phyloP scores from a whole-genome alignment of 1,140 invertebrate species.

The Meloidogyne chitwoodi region DNA sequence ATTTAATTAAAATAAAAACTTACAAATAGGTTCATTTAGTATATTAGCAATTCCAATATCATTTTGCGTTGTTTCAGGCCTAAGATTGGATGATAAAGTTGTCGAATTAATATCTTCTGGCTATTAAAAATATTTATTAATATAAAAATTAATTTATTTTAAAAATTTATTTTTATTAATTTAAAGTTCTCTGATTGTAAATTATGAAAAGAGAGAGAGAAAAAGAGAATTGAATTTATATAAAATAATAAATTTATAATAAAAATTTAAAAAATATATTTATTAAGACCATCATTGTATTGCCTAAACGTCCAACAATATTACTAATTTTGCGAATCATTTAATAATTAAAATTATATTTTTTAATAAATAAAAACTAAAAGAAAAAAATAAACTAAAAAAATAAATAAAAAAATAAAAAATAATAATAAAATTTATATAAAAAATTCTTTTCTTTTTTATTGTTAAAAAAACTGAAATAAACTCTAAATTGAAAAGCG shows the following conservation, averaged over 20 bases:
- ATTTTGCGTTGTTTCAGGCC: slow-evolving; percentile 2
- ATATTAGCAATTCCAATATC: not conserved
- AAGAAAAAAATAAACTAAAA: not conserved
- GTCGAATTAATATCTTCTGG: not conserved
- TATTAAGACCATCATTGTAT: not conserved
- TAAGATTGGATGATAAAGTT: not conserved
- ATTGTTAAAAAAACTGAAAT: not conserved
- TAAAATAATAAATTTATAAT: not conserved
- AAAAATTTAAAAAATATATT: too few relatives aligned
- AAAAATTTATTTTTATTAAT: not conserved
- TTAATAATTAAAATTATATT: not conserved
- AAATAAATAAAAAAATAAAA: not conserved
- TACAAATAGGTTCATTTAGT: not conserved
- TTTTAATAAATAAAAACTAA: not conserved
- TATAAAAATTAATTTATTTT: not conserved
- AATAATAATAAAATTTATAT: too few relatives aligned
- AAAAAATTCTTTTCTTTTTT: not conserved
- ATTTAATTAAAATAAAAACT: not conserved
- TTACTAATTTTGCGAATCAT: slow-evolving; percentile 13
- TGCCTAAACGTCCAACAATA: slow-evolving; percentile 9
- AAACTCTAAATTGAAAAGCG: not conserved
- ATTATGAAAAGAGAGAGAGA: not conserved
- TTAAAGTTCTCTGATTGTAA: not conserved
- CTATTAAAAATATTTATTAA: not conserved
- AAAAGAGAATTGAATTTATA: not conserved